Evolutionary conservation across 2,113 vertebrate genomes (phyloP).

Genomic region (Ploceus nigricollis): DNA sequence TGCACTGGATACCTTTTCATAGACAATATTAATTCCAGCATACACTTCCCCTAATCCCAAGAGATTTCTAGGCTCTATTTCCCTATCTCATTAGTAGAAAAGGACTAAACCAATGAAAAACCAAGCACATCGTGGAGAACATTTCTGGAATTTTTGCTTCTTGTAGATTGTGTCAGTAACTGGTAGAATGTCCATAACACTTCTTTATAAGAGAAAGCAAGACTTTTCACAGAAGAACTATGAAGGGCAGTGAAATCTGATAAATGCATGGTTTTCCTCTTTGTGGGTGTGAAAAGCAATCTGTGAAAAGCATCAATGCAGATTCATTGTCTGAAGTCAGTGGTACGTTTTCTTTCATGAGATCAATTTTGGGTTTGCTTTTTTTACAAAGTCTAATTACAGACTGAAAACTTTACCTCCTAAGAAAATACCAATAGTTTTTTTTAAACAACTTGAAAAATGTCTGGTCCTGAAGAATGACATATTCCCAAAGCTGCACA

Average conservation of each 20-base stretch:
- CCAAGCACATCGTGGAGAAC: fast-evolving
- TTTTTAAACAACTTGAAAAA: not conserved
- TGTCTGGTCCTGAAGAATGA: not conserved
- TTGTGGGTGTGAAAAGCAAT: not conserved
- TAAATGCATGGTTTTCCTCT: not conserved
- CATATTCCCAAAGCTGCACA: not conserved
- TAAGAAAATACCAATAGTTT: not conserved
- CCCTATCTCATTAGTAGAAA: not conserved
- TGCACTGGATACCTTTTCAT: not conserved
- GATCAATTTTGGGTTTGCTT: not conserved
- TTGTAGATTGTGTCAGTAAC: not conserved
- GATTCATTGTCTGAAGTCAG: not conserved
- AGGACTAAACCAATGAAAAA: not conserved
- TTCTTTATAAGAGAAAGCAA: not conserved
- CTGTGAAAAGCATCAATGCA: too few species aligned
- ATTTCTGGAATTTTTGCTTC: not conserved
- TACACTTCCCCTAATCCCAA: fast-evolving
- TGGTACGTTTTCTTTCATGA: not conserved
- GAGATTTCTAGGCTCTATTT: not conserved
- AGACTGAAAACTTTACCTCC: not conserved
- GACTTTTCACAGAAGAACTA: not conserved
- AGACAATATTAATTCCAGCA: not conserved
- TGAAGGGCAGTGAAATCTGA: not conserved
- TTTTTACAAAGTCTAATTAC: not conserved
- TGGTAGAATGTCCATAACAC: not conserved